phyloP scores from a whole-genome alignment of 2,113 vertebrate species.

The Melanerpes aurifrons region DNA sequence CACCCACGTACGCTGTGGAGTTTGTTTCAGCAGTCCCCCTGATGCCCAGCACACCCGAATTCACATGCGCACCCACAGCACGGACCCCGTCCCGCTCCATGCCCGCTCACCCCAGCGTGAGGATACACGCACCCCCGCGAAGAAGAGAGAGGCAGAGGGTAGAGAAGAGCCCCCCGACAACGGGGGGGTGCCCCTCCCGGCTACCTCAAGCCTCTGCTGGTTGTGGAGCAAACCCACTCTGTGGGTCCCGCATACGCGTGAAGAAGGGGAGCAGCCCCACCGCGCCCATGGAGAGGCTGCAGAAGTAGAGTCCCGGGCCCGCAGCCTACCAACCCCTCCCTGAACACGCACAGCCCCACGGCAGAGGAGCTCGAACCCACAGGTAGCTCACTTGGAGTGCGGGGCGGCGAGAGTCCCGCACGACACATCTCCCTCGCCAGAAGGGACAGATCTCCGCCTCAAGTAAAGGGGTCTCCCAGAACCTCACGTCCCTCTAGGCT shows the following conservation, averaged over 20 bases:
- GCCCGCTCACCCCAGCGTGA: not conserved
- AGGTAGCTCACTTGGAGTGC: rapidly evolving
- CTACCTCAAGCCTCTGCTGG: not conserved
- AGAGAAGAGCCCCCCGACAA: not conserved
- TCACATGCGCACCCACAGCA: rapidly evolving
- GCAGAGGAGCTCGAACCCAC: not conserved
- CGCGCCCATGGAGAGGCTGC: too few species aligned
- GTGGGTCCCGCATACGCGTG: rapidly evolving
- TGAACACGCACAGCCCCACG: not conserved
- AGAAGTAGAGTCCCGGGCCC: not conserved
- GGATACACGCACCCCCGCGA: rapidly evolving
- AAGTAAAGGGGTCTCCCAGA: not conserved
- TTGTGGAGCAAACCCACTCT: not conserved
- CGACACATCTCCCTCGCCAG: too few species aligned
- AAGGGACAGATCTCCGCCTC: not conserved
- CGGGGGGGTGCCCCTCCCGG: too few species aligned
- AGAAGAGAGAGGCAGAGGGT: not conserved
- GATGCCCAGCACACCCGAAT: rapidly evolving
- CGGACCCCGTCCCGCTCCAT: rapidly evolving
- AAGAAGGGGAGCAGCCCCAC: not conserved
- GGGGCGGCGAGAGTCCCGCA: too few species aligned
- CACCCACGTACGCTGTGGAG: rapidly evolving
- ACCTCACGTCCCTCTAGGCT: rapidly evolving
- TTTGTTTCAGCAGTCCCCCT: not conserved
- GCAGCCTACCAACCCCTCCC: too few species aligned